These are phyloP conservation scores for Orgyia antiqua DNA, from an alignment of 2,888 invertebrate species.

Conservation along the genomic window DNA sequence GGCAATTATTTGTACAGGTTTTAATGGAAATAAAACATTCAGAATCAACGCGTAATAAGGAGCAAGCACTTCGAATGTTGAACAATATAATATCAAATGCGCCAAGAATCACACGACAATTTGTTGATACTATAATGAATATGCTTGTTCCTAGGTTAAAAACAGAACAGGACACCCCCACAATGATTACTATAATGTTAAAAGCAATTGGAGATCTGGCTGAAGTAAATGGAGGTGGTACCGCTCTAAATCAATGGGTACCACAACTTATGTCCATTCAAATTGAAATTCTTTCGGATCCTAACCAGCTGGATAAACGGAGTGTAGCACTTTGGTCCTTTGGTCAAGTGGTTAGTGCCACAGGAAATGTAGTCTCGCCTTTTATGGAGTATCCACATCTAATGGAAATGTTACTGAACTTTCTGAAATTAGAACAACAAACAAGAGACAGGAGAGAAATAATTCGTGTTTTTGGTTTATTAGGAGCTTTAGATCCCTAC, in stretches of 20 bases:
- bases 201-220: slow-evolving; percentile 97
- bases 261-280: slow-evolving; percentile 92
- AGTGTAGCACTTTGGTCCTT: slow-evolving; percentile 97
- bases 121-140: slow-evolving; percentile 95
- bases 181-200: slow-evolving; percentile 93
- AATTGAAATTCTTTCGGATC: slow-evolving; percentile 95
- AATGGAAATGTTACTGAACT: slow-evolving; percentile 93
- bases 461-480: slow-evolving; percentile 93
- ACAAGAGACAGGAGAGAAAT: slow-evolving; percentile 91
- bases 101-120: slow-evolving; percentile 94
- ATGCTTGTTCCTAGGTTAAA: slow-evolving; percentile 93
- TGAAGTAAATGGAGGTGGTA: slow-evolving; percentile 90
- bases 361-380: slow-evolving; percentile 96
- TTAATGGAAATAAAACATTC: slow-evolving; percentile 96
- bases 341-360: slow-evolving; percentile 96
- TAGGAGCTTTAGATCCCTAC: slow-evolving; percentile 99
- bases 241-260: slow-evolving; percentile 93
- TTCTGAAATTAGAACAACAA: slow-evolving; percentile 96
- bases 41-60: slow-evolving; percentile 96
- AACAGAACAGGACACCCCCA: slow-evolving; percentile 92
- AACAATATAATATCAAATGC: slow-evolving; percentile 97
- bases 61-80: slow-evolving; percentile 96
- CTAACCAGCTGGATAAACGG: slow-evolving; percentile 94
- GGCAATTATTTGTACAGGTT: slow-evolving; percentile 94
- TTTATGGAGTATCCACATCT: slow-evolving; percentile 95